A percentile compares a stretch with the other conserved stretches of the same genome.
Evolutionary conservation across 1,140 invertebrate species (phyloP).

Genomic region (Apis laboriosa): DNA sequence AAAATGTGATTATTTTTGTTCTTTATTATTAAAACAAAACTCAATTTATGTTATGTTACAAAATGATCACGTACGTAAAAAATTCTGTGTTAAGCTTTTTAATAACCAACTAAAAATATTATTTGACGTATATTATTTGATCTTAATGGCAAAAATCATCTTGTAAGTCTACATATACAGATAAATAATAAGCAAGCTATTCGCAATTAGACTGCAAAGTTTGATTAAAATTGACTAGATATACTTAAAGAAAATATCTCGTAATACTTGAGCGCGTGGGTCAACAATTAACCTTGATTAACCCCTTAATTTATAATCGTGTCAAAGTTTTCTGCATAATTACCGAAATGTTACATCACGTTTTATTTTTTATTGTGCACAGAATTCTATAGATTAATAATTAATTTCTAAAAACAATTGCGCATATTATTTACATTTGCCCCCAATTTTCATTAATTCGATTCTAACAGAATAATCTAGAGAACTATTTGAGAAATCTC

Average conservation of each 20-base stretch:
- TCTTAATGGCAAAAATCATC: background rate
- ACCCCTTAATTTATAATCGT: constrained; percentile 39
- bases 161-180: background rate
- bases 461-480: constrained; percentile 3
- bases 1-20: too few species aligned
- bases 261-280: constrained; percentile 43
- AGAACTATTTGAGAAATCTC: constrained; percentile 16
- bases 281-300: constrained; percentile 61
- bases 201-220: background rate
- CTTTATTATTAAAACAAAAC: too few species aligned
- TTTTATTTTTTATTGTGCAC: background rate
- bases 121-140: background rate
- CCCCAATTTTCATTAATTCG: background rate
- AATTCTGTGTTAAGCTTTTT: background rate
- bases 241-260: constrained; percentile 22
- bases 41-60: too few species aligned
- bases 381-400: background rate
- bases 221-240: constrained; percentile 31
- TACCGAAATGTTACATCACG: constrained; percentile 30
- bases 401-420: background rate
- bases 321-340: constrained; percentile 37
- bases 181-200: background rate
- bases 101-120: background rate
- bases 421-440: background rate
- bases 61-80: too few species aligned